Conservation (phyloP, 2,113 vertebrate genomes). For the Macquaria australasica region DNA sequence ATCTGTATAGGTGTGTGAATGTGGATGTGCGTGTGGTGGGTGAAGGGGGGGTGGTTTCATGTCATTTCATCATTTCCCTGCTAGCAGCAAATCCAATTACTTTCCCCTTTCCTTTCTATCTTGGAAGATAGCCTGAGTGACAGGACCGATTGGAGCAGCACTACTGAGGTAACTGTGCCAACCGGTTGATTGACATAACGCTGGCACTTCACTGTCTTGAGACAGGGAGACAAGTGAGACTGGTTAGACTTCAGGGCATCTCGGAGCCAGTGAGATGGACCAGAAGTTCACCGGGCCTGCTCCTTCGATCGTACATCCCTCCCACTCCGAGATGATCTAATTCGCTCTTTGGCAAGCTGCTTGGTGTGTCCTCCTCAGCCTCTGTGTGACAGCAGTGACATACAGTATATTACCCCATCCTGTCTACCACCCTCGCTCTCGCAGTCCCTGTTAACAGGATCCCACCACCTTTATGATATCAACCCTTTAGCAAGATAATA, state of each 20-base stretch:
- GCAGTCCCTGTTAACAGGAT: neutral
- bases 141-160: slow-evolving; percentile 64
- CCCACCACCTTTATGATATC: neutral
- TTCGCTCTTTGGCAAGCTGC: slow-evolving; percentile 16
- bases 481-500: slow-evolving; percentile 12
- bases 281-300: slow-evolving; percentile 40
- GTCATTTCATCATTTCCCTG: slow-evolving; percentile 82
- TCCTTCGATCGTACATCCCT: slow-evolving; percentile 15
- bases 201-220: slow-evolving; percentile 63
- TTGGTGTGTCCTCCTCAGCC: slow-evolving; percentile 7
- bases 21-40: slow-evolving; percentile 32
- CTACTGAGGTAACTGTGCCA: slow-evolving; percentile 70
- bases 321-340: slow-evolving; percentile 43
- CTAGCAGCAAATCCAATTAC: slow-evolving; percentile 81
- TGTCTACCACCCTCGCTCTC: neutral
- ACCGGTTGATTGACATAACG: slow-evolving; percentile 69
- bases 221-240: slow-evolving; percentile 62
- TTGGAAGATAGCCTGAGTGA: slow-evolving; percentile 79
- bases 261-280: slow-evolving; percentile 52
- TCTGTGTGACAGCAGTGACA: neutral
- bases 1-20: slow-evolving; percentile 53
- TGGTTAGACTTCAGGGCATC: slow-evolving; percentile 58
- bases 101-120: slow-evolving; percentile 72
- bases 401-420: neutral
- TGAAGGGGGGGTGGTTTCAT: slow-evolving; percentile 63